phyloP scores from a whole-genome alignment of 2,797 vertebrate species.

The Halcyon smyrnensis region DNA sequence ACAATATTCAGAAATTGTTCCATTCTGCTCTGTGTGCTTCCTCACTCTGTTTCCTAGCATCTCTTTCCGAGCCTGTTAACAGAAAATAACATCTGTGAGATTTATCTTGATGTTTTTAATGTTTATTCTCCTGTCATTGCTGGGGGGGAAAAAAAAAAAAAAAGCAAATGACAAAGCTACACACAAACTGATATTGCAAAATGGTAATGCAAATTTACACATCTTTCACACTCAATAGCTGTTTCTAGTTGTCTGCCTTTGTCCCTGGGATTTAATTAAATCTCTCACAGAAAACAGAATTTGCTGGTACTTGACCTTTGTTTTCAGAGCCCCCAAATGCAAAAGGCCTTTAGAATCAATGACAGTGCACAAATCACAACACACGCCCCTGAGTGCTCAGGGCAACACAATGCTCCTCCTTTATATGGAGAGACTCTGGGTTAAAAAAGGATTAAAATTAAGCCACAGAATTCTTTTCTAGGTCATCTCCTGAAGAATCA shows the following conservation, averaged over 20 bases:
- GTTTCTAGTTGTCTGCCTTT: constrained; percentile 62
- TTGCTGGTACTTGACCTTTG: constrained; percentile 67
- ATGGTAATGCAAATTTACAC: background rate
- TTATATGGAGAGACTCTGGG: background rate
- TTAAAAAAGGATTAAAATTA: constrained; percentile 45
- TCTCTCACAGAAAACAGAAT: constrained; percentile 67
- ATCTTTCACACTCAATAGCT: constrained; percentile 35
- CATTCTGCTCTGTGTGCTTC: background rate
- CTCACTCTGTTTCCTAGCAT: background rate
- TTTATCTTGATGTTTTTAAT: background rate
- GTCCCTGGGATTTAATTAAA: constrained; percentile 68
- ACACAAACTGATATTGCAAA: background rate
- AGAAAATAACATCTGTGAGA: background rate
- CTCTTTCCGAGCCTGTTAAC: background rate
- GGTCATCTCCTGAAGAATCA: background rate
- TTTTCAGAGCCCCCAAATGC: constrained; percentile 40
- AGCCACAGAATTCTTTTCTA: background rate
- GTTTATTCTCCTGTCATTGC: background rate
- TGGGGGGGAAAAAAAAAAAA: background rate
- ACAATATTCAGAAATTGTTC: background rate
- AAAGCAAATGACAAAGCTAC: background rate
- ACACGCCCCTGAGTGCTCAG: constrained; percentile 7
- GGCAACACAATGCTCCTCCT: constrained; percentile 2
- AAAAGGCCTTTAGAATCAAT: constrained; percentile 71
- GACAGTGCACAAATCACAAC: constrained; percentile 19